phyloP scores from a whole-genome alignment of 37 sponge, comb jelly and placozoan species.

The Ianthella basta region DNA sequence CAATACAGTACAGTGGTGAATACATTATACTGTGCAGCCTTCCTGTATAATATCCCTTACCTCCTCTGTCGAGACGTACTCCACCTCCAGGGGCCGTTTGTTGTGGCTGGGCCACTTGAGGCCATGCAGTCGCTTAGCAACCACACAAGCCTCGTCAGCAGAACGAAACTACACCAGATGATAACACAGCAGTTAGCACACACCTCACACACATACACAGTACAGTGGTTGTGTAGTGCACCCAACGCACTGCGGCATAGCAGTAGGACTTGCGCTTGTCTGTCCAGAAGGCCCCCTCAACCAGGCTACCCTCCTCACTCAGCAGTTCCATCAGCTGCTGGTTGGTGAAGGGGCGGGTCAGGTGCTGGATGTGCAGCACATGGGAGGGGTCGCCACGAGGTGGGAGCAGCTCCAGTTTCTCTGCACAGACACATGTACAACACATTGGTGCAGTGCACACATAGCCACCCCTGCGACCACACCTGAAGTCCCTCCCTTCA shows the following conservation, averaged over 20 bases:
- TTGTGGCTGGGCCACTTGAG: slow-evolving; percentile 89
- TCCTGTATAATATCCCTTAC: slow-evolving; percentile 33
- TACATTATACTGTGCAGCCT: neutral
- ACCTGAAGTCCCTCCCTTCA: too few species aligned
- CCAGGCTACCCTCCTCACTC: slow-evolving; percentile 60
- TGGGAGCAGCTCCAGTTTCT: slow-evolving; percentile 30
- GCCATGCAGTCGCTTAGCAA: slow-evolving; percentile 72
- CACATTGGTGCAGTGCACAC: too few species aligned
- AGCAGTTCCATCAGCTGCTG: slow-evolving; percentile 82
- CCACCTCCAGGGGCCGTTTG: slow-evolving; percentile 69
- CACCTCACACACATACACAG: neutral
- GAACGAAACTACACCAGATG: slow-evolving; percentile 47
- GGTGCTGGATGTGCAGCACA: slow-evolving; percentile 73
- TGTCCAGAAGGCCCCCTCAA: slow-evolving; percentile 80
- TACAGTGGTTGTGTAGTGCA: too few species aligned
- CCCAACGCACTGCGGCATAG: slow-evolving; percentile 80
- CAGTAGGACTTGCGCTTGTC: slow-evolving; percentile 86
- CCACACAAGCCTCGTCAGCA: slow-evolving; percentile 56
- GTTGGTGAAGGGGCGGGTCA: slow-evolving; percentile 88
- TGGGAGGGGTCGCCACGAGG: slow-evolving; percentile 51
- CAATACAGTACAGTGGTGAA: too few species aligned
- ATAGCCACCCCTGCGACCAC: too few species aligned
- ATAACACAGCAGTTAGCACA: too few species aligned
- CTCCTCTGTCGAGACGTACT: slow-evolving; percentile 56
- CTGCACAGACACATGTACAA: neutral